Percentiles rank a stretch among this genome's conserved stretches.
Evolutionary conservation across 1,140 invertebrate species (phyloP).

Genomic region (Drosophila ohnishii): DNA sequence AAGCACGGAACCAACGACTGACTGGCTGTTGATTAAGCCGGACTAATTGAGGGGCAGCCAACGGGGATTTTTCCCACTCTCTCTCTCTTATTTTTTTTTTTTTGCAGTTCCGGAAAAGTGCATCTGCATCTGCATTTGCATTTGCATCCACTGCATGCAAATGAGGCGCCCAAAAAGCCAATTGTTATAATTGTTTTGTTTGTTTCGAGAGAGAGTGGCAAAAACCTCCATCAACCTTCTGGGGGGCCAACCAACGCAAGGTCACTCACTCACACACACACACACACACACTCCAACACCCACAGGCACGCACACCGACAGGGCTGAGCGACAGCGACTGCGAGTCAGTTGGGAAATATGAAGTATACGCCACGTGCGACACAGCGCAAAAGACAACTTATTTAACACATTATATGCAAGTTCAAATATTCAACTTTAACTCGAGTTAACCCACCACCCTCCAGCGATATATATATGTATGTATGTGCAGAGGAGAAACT

Average conservation of each 20-base stretch:
- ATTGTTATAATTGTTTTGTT: constrained; percentile 33
- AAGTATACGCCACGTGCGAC: constrained; percentile 45
- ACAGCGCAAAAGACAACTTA: constrained; percentile 35
- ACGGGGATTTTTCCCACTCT: too few relatives aligned
- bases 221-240: constrained; percentile 34
- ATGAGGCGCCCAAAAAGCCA: constrained; percentile 21
- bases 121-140: constrained; percentile 26
- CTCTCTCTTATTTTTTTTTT: not conserved
- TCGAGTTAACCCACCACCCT: constrained; percentile 9
- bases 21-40: constrained; percentile 19
- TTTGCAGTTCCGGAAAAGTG: not conserved
- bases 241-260: constrained; percentile 41
- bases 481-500: constrained; percentile 3
- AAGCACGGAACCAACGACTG: not conserved
- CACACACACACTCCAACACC: not conserved
- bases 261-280: constrained; percentile 15
- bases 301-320: not conserved
- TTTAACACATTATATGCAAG: constrained; percentile 43
- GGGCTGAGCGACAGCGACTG: constrained; percentile 25
- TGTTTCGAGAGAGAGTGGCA: constrained; percentile 19
- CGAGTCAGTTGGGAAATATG: constrained; percentile 45
- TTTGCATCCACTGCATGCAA: constrained; percentile 24
- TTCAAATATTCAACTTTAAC: constrained; percentile 43
- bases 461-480: constrained; percentile 1
- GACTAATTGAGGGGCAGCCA: constrained; percentile 2